These are phyloP conservation scores for Campopleginae sp. DNA, from an alignment of 2,888 invertebrate genomes.

Conservation along the genomic window DNA sequence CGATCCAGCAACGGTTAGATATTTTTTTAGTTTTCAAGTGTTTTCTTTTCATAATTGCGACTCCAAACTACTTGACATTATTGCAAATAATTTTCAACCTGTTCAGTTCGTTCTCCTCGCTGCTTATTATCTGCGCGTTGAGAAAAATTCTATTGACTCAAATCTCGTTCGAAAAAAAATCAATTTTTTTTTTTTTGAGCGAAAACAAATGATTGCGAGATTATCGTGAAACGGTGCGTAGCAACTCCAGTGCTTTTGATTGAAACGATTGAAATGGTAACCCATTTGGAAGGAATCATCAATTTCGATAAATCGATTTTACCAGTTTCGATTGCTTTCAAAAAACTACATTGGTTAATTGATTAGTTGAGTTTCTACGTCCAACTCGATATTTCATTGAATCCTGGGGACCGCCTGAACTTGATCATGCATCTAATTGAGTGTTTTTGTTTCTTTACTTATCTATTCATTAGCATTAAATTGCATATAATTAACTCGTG, in stretches of 20 bases:
- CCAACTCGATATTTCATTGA: slow-evolving; percentile 46
- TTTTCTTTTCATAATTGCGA: background rate
- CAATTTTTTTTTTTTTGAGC: background rate
- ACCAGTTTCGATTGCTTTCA: background rate
- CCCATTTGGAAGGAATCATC: background rate
- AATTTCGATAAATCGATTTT: slow-evolving; percentile 9
- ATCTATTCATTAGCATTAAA: slow-evolving; percentile 10
- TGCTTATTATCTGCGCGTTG: background rate
- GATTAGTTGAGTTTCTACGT: slow-evolving; percentile 51
- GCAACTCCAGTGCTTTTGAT: background rate
- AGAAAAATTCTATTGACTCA: slow-evolving; percentile 6
- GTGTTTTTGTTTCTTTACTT: background rate
- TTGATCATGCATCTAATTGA: slow-evolving; percentile 18
- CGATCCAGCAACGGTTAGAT: slow-evolving; percentile 2
- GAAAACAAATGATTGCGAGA: background rate
- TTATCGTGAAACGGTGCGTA: background rate
- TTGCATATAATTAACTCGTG: slow-evolving; percentile 9
- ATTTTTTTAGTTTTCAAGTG: background rate
- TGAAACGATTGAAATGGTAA: background rate
- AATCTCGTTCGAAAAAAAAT: background rate
- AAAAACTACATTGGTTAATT: slow-evolving; percentile 40
- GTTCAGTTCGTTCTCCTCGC: background rate
- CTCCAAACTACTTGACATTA: background rate
- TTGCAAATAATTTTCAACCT: background rate
- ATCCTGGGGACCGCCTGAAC: slow-evolving; percentile 6